These are phyloP conservation scores for Carterocephalus palaemon DNA, from an alignment of 2,888 invertebrate genomes.

Conservation along the genomic window DNA sequence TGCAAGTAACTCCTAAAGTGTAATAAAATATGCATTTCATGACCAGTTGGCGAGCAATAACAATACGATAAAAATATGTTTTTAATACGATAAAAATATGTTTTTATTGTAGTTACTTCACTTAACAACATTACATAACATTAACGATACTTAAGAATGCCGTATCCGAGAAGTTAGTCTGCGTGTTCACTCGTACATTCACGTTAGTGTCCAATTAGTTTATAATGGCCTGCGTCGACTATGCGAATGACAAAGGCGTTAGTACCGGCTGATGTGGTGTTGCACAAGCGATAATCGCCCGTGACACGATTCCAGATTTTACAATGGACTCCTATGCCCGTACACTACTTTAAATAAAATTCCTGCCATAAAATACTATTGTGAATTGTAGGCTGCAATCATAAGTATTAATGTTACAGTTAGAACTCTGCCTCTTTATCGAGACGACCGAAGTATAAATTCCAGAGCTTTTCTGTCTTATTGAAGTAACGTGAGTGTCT, in stretches of 20 bases:
- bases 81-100: too few relatives aligned
- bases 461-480: too few relatives aligned
- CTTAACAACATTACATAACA: slow-evolving; percentile 27
- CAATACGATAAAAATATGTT: too few relatives aligned
- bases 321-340: slow-evolving; percentile 19
- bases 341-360: too few relatives aligned
- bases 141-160: slow-evolving; percentile 26
- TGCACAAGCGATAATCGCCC: slow-evolving; percentile 64
- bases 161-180: slow-evolving; percentile 25
- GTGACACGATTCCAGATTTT: slow-evolving; percentile 47
- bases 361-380: slow-evolving; percentile 10
- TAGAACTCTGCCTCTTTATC: too few relatives aligned
- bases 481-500: too few relatives aligned
- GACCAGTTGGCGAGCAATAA: slow-evolving; percentile 6
- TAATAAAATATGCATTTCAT: too few relatives aligned
- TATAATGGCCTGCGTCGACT: slow-evolving; percentile 54
- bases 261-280: slow-evolving; percentile 44
- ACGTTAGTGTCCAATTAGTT: slow-evolving; percentile 51
- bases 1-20: too few relatives aligned
- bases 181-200: slow-evolving; percentile 22
- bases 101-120: slow-evolving; percentile 14
- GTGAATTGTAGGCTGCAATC: slow-evolving; percentile 12
- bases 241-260: slow-evolving; percentile 58
- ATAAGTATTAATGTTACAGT: too few relatives aligned
- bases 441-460: too few relatives aligned